Base-by-base conservation (phyloP, 2,113 vertebrate species). In the Lepisosteus osseus region DNA sequence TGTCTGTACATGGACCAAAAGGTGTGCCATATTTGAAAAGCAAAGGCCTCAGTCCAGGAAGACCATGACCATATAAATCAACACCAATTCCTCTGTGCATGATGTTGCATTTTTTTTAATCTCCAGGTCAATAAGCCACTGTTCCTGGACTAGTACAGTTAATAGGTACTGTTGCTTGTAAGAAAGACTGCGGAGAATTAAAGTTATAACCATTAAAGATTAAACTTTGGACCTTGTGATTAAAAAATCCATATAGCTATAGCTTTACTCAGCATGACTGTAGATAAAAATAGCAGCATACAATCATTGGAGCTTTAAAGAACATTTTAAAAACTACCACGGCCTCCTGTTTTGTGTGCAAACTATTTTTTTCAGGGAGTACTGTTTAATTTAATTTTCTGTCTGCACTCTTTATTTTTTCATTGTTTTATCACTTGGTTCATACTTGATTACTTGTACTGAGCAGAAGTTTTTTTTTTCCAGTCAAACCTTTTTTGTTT, bases 1-100 rank as follows among this genome's bases (percentile, higher is more conserved):
- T 86, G 77, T 79, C 74, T 90, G 85, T 93, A 91, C 88, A 94
- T 83, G 94, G 94, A 97, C 94, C 95, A 96, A 95, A 95, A 91
- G 88, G 92, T 94, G 95, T 94, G 94, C 95, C 96, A 95, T 92
- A 83, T 76, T 69, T 90, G 85, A 90, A 88, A 90, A 89, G 84
- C 89, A 93, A 90, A 90, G 87, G 88, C 87, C 90, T 87, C 90
- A 91, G 89, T 93, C 87, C 80, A 89, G 91, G 90, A 89, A 90
- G 87, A 90, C 90, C 82, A 83, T 88, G 89, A 86, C 86, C 86
- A 88, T 90, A 91, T 92, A 62, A 91, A 89, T 90, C 90, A 88
- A 89, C 91, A 79, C 85, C 86, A 86, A 90, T 90, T 84, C 76
- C 75, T 90, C 87, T 92, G 88, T 92, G 92, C 87, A 92, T 92